Percentiles rank a stretch among this genome's conserved stretches.
Evolutionary conservation across 2,797 vertebrate species (phyloP).

Genomic region (Aphelocoma californica): DNA sequence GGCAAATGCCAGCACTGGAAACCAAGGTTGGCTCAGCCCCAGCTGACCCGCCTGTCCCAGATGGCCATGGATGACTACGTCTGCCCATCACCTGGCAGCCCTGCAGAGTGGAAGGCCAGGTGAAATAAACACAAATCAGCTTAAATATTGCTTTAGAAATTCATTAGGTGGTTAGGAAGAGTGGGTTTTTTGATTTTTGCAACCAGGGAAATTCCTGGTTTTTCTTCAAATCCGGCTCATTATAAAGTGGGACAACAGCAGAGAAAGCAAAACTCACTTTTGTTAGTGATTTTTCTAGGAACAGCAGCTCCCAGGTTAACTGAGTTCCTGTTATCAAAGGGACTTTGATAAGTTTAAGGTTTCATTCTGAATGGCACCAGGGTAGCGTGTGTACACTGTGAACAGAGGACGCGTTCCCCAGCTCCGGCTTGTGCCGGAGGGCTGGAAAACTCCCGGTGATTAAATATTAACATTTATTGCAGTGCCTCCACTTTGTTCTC

Average conservation of each 20-base stretch:
- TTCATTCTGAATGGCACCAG: accelerated
- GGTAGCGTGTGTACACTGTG: background rate
- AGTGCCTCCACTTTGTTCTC: background rate
- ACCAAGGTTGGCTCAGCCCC: background rate
- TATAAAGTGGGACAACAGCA: background rate
- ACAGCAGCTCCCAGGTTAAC: background rate
- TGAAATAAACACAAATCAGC: background rate
- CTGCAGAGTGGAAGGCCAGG: background rate
- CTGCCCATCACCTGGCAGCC: background rate
- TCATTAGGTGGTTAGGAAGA: background rate
- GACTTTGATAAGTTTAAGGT: background rate
- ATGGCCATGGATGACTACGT: background rate
- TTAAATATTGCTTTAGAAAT: background rate
- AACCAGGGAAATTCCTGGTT: background rate
- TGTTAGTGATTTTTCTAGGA: background rate
- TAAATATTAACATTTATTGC: slow-evolving; percentile 52
- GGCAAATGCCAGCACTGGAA: background rate
- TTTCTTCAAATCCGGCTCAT: background rate
- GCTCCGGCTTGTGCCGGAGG: background rate
- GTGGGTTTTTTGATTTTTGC: background rate
- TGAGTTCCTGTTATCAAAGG: background rate
- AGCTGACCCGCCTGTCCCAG: background rate
- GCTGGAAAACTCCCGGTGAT: background rate
- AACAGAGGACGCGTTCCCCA: background rate
- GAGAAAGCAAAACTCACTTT: background rate